Base-by-base conservation (phyloP, 2,888 invertebrate genomes). In the Homarus gammarus region DNA sequence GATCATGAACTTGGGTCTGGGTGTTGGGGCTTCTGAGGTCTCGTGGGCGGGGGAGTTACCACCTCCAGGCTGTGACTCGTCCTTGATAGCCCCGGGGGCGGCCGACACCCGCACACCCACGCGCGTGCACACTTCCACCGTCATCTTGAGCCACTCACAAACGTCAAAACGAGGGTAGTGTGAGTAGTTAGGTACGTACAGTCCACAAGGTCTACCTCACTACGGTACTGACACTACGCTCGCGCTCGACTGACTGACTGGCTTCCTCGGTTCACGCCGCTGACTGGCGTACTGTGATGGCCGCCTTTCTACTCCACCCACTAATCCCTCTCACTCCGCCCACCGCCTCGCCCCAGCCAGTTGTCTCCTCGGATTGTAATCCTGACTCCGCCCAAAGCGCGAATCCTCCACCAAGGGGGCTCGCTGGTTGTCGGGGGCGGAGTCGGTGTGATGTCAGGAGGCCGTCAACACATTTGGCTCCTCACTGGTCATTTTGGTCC, bases 1-100 rank as follows among this genome's bases (percentile, higher is more conserved):
- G 44, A 92, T 92, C 92, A 92, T 92, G 75, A 92, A 92, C 83
- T 92, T 92, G 64, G 92, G 92, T 56, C 92, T 68, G n/a, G 87
- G 87, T n/a, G 90, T 87, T 51, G 89, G 84, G 12, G 91, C 84
- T 84, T 87, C 87, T 18, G 87, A 84, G 75, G 90, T 87, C 68
- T 90, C 90, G 70, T 90, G 90, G 72, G 78, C 70, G 27, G 87
- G 87, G 2, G 87, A 87, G 27, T 72, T 75, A 8, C 87, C 87
- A 18, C 75, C 83, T 77, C 87, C 87, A 18, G 82, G 75, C 27
- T 87, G 87, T 3, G 87, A 75, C 44, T 87, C 87, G 68, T 87
- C 87, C 68, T 87, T 87, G 51, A 87, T 73, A 44, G 87, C 82
- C 27, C 87, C 87, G 8, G 87, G 87, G 73, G 87, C 82, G 12